Conservation (phyloP, 2,888 invertebrate genomes). For the Carcina quercana region DNA sequence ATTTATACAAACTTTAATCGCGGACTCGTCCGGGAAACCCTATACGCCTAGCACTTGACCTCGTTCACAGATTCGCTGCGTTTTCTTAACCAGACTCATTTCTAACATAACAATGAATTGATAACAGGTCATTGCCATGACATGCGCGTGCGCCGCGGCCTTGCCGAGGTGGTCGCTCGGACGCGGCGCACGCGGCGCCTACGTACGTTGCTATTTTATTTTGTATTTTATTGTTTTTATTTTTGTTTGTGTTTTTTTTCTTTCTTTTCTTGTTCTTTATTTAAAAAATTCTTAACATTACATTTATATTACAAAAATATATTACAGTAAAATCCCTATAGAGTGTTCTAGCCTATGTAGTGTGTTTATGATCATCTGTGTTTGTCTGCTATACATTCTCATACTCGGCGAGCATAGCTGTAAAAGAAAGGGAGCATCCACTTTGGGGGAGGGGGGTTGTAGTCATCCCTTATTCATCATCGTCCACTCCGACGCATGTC, state of each 20-base stretch:
- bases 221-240: conserved; percentile 70
- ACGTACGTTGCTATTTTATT: conserved; percentile 43
- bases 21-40: conserved; percentile 44
- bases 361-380: conserved; percentile 30
- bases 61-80: conserved; percentile 35
- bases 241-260: conserved; percentile 45
- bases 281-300: conserved; percentile 65
- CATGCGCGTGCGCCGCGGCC: conserved; percentile 44
- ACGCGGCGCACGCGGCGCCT: conserved; percentile 23
- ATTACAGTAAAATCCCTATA: conserved; percentile 55
- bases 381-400: conserved; percentile 32
- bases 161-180: conserved; percentile 33
- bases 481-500: conserved; percentile 92
- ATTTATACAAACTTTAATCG: conserved; percentile 31
- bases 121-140: conserved; percentile 57
- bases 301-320: conserved; percentile 71
- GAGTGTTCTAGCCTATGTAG: conserved; percentile 35
- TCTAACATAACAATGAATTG: conserved; percentile 38
- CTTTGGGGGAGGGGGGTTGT: conserved; percentile 31
- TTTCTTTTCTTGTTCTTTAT: conserved; percentile 67
- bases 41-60: conserved; percentile 60
- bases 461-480: conserved; percentile 78
- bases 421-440: conserved; percentile 65
- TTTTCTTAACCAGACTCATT: conserved; percentile 27
- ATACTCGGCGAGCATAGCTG: conserved; percentile 61